A percentile compares a stretch with the other conserved stretches of the same genome.
Evolutionary conservation across 1,140 invertebrate genomes (phyloP).

Genomic region (Drosophila malerkotliana): DNA sequence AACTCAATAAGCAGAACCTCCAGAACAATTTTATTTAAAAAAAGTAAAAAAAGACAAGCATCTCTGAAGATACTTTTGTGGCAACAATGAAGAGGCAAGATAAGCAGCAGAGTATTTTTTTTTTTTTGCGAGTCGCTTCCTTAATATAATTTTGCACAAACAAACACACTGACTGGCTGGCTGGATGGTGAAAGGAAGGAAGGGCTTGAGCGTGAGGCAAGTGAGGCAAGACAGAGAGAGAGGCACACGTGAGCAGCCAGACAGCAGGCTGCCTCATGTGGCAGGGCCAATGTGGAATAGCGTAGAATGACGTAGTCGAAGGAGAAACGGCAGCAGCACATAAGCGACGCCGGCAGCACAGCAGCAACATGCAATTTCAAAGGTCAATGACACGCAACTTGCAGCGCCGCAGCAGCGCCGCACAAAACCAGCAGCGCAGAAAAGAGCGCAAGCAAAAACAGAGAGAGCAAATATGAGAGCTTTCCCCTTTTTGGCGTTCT

Average conservation of each 20-base stretch:
- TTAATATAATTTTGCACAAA: slow-evolving; percentile 72
- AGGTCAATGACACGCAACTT: slow-evolving; percentile 81
- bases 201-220: neutral
- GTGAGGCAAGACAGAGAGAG: neutral
- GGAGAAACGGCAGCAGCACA: slow-evolving; percentile 44
- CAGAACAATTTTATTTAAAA: neutral
- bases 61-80: slow-evolving; percentile 56
- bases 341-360: slow-evolving; percentile 34
- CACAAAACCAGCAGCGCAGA: slow-evolving; percentile 19
- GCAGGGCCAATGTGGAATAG: slow-evolving; percentile 67
- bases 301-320: slow-evolving; percentile 73
- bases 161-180: slow-evolving; percentile 8
- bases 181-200: slow-evolving; percentile 4
- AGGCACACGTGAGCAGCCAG: slow-evolving; percentile 58
- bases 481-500: slow-evolving; percentile 25
- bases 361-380: slow-evolving; percentile 80
- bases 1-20: neutral
- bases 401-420: slow-evolving; percentile 48
- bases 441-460: slow-evolving; percentile 24
- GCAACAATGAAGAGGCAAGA: slow-evolving; percentile 56
- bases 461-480: slow-evolving; percentile 14
- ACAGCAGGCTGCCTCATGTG: slow-evolving; percentile 61
- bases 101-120: slow-evolving; percentile 54
- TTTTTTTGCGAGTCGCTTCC: slow-evolving; percentile 44
- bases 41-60: slow-evolving; percentile 7